phyloP scores from a whole-genome alignment of 2,797 vertebrate genomes.

The Sebastes umbrosus region DNA sequence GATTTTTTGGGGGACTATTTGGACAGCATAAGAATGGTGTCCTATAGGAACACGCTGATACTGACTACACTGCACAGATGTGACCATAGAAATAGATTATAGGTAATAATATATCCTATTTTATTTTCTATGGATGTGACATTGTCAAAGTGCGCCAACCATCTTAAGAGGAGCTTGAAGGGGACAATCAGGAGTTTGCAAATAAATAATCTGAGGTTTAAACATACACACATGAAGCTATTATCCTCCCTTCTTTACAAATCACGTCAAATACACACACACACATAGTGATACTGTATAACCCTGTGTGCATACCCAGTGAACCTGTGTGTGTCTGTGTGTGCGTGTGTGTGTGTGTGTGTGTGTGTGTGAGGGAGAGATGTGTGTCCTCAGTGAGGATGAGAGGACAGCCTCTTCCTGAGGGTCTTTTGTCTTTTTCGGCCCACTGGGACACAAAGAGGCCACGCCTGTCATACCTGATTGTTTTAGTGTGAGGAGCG shows the following conservation, averaged over 20 bases:
- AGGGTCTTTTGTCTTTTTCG: conserved; percentile 63
- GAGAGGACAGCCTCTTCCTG: conserved; percentile 53
- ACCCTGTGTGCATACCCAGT: background rate
- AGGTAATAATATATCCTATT: no score
- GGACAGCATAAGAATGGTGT: background rate
- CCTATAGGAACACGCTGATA: background rate
- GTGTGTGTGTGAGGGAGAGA: background rate
- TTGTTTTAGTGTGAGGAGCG: conserved; percentile 50
- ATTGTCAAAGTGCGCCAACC: background rate
- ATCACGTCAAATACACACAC: background rate
- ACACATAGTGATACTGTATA: background rate
- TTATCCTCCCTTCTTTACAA: background rate
- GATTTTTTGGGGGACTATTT: background rate
- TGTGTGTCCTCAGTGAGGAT: conserved; percentile 40
- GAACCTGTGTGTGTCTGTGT: background rate
- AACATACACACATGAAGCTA: background rate
- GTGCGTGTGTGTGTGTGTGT: background rate
- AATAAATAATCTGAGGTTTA: background rate
- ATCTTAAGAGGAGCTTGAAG: background rate
- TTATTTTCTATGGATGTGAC: background rate
- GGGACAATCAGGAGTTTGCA: background rate
- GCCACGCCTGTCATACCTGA: conserved; percentile 66
- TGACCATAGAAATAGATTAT: background rate
- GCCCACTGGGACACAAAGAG: conserved; percentile 42
- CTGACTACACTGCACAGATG: background rate